Evolutionary conservation across 2,888 invertebrate species (phyloP).

Genomic region (Apodemia duryi): DNA sequence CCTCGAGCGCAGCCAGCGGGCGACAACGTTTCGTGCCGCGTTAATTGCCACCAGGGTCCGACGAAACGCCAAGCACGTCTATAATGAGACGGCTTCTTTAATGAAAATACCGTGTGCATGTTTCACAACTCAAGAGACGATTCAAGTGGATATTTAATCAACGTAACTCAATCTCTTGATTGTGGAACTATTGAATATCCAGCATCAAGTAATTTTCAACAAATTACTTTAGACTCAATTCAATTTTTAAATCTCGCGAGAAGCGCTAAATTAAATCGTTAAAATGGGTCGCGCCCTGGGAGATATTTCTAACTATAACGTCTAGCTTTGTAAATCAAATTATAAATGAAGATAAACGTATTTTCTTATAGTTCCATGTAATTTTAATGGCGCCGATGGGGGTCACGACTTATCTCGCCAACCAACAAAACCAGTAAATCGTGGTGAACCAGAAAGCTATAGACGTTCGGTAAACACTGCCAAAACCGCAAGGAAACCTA

Average conservation of each 20-base stretch:
- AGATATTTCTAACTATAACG: not conserved
- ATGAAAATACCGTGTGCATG: conserved; percentile 65
- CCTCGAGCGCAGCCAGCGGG: conserved; percentile 40
- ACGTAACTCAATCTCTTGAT: conserved; percentile 9
- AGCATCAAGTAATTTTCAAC: conserved; percentile 29
- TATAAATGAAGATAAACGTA: not conserved
- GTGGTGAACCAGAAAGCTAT: no score
- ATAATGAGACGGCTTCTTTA: conserved; percentile 74
- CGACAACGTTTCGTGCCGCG: conserved; percentile 57
- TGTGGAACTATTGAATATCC: conserved; percentile 16
- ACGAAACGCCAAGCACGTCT: conserved; percentile 56
- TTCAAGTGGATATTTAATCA: conserved; percentile 37
- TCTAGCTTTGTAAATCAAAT: not conserved
- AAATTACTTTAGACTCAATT: conserved; percentile 28
- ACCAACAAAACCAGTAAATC: no score
- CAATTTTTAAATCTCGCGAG: not conserved
- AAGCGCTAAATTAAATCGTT: not conserved
- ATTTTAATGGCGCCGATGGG: not conserved
- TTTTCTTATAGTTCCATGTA: not conserved
- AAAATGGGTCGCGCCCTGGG: not conserved
- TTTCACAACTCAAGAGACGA: conserved; percentile 46
- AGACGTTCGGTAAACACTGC: no score
- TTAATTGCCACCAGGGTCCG: conserved; percentile 61
- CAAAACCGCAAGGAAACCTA: no score
- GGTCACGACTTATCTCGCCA: no score